Evolutionary conservation across 2,888 invertebrate genomes (phyloP).

Genomic region (Ophion slaviceki): DNA sequence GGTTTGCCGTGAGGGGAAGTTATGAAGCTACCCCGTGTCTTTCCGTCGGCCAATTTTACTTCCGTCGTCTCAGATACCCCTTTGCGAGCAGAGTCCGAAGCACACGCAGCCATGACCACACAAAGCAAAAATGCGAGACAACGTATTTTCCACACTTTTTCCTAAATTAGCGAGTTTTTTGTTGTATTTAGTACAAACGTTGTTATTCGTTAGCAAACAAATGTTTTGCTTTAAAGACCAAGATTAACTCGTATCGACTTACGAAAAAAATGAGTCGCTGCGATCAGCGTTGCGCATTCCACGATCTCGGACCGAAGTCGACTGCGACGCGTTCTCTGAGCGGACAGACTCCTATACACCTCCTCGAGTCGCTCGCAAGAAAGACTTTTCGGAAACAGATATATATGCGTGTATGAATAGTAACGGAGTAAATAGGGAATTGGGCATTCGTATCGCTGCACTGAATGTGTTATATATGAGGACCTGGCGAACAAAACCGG

Average conservation of each 20-base stretch:
- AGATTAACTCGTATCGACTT: too few relatives aligned
- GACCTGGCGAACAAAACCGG: too few relatives aligned
- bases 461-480: too few relatives aligned
- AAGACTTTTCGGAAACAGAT: neutral
- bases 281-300: neutral
- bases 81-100: too few relatives aligned
- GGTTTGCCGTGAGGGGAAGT: constrained; percentile 70
- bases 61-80: too few relatives aligned
- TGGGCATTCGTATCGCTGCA: too few relatives aligned
- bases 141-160: too few relatives aligned
- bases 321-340: neutral
- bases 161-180: too few relatives aligned
- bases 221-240: too few relatives aligned
- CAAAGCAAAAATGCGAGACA: constrained; percentile 13
- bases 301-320: neutral
- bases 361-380: neutral
- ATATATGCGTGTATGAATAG: neutral
- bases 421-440: too few relatives aligned
- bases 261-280: neutral
- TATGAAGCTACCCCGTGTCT: constrained; percentile 72
- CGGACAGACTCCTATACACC: neutral
- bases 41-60: constrained; percentile 68
- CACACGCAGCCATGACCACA: constrained; percentile 2
- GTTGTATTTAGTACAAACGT: too few relatives aligned
- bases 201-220: neutral